phyloP scores from a whole-genome alignment of 2,113 vertebrate species.

The Prietella phreatophila region DNA sequence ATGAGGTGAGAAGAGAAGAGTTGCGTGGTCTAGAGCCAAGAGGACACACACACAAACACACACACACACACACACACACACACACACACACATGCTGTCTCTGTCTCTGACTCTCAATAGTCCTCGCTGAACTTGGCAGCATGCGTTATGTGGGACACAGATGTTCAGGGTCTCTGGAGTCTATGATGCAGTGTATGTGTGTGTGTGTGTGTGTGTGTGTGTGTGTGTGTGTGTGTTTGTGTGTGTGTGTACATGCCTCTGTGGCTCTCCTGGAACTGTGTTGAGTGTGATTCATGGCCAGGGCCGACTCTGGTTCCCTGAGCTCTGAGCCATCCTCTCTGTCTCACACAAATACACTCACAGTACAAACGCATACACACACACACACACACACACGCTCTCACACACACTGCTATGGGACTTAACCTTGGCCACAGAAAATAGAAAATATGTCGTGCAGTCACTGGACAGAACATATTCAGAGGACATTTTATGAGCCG shows the following conservation, averaged over 20 bases:
- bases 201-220: slow-evolving; percentile 51
- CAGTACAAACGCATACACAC: not conserved
- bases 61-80: slow-evolving; percentile 44
- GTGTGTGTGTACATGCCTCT: slow-evolving; percentile 23
- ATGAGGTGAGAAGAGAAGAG: slow-evolving; percentile 58
- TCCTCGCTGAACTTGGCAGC: slow-evolving; percentile 47
- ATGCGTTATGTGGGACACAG: slow-evolving; percentile 61
- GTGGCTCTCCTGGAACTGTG: slow-evolving; percentile 44
- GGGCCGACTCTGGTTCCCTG: slow-evolving; percentile 43
- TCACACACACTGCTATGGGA: slow-evolving; percentile 23
- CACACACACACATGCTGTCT: slow-evolving; percentile 37
- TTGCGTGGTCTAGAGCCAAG: slow-evolving; percentile 28
- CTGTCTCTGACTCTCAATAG: slow-evolving; percentile 24
- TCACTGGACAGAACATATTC: not conserved
- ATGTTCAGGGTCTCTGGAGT: slow-evolving; percentile 59
- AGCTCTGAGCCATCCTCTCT: slow-evolving; percentile 35
- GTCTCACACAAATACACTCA: slow-evolving; percentile 14
- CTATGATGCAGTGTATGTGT: slow-evolving; percentile 33
- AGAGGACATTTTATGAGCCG: not conserved
- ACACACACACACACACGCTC: slow-evolving; percentile 12
- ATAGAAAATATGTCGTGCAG: slow-evolving; percentile 30
- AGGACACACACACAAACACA: slow-evolving; percentile 41
- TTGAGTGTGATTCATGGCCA: slow-evolving; percentile 54
- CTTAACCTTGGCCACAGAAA: slow-evolving; percentile 7
- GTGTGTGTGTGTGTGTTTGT: slow-evolving; percentile 36